Conservation (phyloP, 2,888 invertebrate genomes). For the Opisthograptis luteolata region DNA sequence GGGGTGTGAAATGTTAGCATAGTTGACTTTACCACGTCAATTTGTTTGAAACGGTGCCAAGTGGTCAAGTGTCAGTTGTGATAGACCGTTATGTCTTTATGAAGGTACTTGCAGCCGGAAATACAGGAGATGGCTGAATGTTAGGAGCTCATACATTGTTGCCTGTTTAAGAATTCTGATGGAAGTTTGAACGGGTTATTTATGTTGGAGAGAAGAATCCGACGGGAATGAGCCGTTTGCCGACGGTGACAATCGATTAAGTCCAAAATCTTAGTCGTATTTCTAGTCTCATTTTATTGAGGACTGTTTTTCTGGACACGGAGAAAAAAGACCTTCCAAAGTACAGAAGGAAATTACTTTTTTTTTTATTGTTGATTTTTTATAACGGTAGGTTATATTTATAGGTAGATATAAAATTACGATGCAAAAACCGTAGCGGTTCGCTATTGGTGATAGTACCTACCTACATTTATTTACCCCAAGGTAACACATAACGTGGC, state of each 20-base stretch:
- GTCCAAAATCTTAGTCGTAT: no score
- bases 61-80: constrained; percentile 43
- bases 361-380: no score
- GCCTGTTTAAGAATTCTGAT: not conserved
- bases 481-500: no score
- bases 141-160: not conserved
- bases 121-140: constrained; percentile 3
- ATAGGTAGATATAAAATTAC: not conserved
- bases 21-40: constrained; percentile 30
- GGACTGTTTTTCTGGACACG: no score
- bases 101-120: constrained; percentile 14
- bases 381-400: no score
- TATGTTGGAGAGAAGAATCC: not conserved
- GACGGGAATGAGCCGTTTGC: constrained; percentile 1
- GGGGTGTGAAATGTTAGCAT: constrained; percentile 9
- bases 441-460: no score
- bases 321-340: no score
- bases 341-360: no score
- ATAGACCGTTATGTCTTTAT: constrained; percentile 26
- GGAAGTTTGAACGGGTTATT: not conserved
- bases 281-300: no score
- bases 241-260: constrained; percentile 4
- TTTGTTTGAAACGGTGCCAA: constrained; percentile 51
- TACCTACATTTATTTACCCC: no score
- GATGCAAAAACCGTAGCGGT: no score